Base-by-base conservation (phyloP, 2,888 invertebrate species). In the Chrysolina oricalcia region DNA sequence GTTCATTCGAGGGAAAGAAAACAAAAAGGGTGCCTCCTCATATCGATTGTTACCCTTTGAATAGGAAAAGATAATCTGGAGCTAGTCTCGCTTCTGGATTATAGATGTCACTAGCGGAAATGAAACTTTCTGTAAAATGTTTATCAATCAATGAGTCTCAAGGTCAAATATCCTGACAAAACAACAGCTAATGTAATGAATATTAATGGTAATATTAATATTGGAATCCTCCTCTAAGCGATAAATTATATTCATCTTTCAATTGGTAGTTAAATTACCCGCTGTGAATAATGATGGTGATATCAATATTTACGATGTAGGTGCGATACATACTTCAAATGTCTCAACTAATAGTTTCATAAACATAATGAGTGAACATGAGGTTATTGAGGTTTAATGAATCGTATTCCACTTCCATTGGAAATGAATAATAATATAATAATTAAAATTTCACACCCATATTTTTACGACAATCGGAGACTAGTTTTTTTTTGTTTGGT, bases 11-110 rank as follows among this genome's bases (percentile, higher is more conserved):
- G 53, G 19, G 21, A 48, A 48, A 48, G 48, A 48, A 17, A 53
- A 21, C 53, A 11, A 21, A 53, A 53, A 53, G 53, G 53, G 53
- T 53, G 19, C 53, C 53, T 53, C 53, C 53, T 53, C 53, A 53
- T 53, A 53, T 53, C 21, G 53, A 53, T 53, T 53, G 19, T 21
- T 21, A 53, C 21, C 53, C 53, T 53, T 21, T 10, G 53, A 53
- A 19, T 1, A 21, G 21, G 19, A 21, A 53, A 21, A 23, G 11
- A 53, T 21, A 6, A 35, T 8, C 0, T 0, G 0, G 6, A 53
- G 10, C 3, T 11, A 53, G 53, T 53, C 11, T 2, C 1, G 21
- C 53, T 19, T 53, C 21, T 21, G 21, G 21, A 11, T 11, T 11
- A 53, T 53, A 53, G 53, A 53, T 53, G 53, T 21, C 53, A 53